phyloP scores from a whole-genome alignment of 2,113 vertebrate species.

The Salvator merianae region DNA sequence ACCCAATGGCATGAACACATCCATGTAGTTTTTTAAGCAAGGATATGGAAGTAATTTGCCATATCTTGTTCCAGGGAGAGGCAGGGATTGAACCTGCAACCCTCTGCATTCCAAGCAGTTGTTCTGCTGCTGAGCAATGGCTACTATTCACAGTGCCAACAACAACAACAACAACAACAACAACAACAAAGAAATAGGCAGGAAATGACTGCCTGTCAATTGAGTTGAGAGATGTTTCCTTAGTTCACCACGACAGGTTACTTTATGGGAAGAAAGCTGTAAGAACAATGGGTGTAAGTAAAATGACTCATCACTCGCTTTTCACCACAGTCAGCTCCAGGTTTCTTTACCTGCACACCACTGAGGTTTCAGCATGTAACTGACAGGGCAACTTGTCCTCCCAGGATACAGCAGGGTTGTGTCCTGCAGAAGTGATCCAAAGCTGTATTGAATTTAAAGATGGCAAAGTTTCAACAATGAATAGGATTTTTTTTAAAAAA shows the following conservation, averaged over 20 bases:
- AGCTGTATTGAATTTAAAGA: neutral
- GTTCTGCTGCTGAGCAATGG: no score
- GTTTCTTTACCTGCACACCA: neutral
- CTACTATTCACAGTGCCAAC: no score
- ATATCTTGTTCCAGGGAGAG: no score
- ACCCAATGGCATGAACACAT: no score
- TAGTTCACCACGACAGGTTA: neutral
- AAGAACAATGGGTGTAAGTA: neutral
- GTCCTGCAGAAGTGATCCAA: neutral
- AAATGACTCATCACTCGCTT: neutral
- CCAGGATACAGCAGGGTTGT: neutral
- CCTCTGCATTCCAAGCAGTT: no score
- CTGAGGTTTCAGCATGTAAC: neutral
- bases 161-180: neutral
- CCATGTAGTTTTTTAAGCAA: no score
- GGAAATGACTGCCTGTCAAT: neutral
- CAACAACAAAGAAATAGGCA: neutral
- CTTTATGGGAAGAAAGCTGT: neutral
- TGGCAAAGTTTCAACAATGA: neutral
- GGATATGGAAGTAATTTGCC: no score
- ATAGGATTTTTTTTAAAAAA: no score
- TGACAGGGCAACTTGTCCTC: neutral
- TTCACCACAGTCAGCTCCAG: neutral
- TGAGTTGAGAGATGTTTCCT: neutral
- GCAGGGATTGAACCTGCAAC: no score